These are phyloP conservation scores for Tragelaphus eurycerus DNA, from an alignment of 2,797 vertebrate genomes.

Conservation along the genomic window DNA sequence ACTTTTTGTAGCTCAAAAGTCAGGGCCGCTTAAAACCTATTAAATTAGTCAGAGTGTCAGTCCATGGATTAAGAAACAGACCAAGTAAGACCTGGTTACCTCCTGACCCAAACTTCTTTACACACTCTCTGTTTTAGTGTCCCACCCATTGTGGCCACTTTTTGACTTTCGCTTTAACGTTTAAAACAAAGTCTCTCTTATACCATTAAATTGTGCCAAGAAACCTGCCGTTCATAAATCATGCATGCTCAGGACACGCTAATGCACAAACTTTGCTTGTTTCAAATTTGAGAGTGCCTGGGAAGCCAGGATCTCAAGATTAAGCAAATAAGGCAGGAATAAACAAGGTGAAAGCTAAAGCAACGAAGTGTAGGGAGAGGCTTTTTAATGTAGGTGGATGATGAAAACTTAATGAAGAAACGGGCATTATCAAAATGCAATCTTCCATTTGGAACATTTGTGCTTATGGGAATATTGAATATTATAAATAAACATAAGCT, in stretches of 20 bases:
- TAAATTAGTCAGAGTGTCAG: slow-evolving; percentile 31
- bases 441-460: slow-evolving; percentile 78
- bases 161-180: slow-evolving; percentile 96
- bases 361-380: slow-evolving; percentile 83
- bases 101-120: slow-evolving; percentile 72
- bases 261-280: slow-evolving; percentile 96
- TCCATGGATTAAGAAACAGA: slow-evolving; percentile 57
- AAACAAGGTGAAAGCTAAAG: slow-evolving; percentile 84
- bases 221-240: slow-evolving; percentile 95
- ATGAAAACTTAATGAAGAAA: slow-evolving; percentile 99
- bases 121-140: slow-evolving; percentile 18
- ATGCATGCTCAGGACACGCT: slow-evolving; percentile 92
- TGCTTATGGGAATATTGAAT: slow-evolving; percentile 81
- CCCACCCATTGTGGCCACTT: slow-evolving; percentile 77
- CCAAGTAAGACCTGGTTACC: slow-evolving; percentile 59
- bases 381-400: slow-evolving; percentile 90
- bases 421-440: slow-evolving; percentile 95
- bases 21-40: slow-evolving; percentile 25
- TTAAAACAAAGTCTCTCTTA: slow-evolving; percentile 98
- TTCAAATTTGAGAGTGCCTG: slow-evolving; percentile 91
- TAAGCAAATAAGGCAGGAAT: slow-evolving; percentile 94
- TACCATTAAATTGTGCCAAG: slow-evolving; percentile 93
- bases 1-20: slow-evolving; percentile 34
- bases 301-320: slow-evolving; percentile 92
- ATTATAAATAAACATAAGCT: slow-evolving; percentile 87